Conservation (phyloP, 1,140 invertebrate genomes). For the Goniozus legneri region DNA sequence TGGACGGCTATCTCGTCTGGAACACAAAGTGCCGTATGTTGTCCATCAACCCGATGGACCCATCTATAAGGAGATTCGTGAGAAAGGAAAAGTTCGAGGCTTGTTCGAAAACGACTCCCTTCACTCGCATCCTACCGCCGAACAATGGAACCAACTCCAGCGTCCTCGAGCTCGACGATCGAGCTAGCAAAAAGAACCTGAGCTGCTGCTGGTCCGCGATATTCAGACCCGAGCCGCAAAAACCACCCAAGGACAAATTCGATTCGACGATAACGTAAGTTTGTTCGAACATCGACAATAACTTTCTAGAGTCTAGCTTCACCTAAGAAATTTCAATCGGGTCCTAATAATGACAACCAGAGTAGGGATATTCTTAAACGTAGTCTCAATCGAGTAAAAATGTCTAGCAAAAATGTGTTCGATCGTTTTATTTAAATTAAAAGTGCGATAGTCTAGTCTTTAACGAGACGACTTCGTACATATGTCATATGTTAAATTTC, state of each 20-base stretch:
- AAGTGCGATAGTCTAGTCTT: too few relatives aligned
- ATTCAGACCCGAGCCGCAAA: constrained; percentile 31
- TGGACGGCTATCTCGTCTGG: constrained; percentile 63
- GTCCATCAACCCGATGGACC: constrained; percentile 64
- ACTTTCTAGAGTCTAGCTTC: constrained; percentile 1
- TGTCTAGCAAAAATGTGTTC: too few relatives aligned
- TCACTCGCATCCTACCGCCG: constrained; percentile 48
- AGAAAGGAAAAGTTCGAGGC: constrained; percentile 56
- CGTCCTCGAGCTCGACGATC: constrained; percentile 31
- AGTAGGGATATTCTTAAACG: too few relatives aligned
- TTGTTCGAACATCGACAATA: too few relatives aligned
- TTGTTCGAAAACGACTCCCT: constrained; percentile 53
- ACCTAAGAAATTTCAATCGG: too few relatives aligned
- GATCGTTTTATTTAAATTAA: too few relatives aligned
- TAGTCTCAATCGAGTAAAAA: too few relatives aligned
- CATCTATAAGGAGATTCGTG: constrained; percentile 61
- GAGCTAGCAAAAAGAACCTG: constrained; percentile 32
- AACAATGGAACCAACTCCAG: constrained; percentile 35
- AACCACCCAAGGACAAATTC: constrained; percentile 28
- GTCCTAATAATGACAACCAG: too few relatives aligned
- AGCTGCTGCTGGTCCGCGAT: constrained; percentile 58
- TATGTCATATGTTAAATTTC: too few relatives aligned
- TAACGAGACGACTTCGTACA: too few relatives aligned
- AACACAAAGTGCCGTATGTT: constrained; percentile 68
- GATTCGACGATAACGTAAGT: constrained; percentile 55